Evolutionary conservation across 2,113 vertebrate genomes (phyloP).

Genomic region (Ptilorrhoa leucosticta): DNA sequence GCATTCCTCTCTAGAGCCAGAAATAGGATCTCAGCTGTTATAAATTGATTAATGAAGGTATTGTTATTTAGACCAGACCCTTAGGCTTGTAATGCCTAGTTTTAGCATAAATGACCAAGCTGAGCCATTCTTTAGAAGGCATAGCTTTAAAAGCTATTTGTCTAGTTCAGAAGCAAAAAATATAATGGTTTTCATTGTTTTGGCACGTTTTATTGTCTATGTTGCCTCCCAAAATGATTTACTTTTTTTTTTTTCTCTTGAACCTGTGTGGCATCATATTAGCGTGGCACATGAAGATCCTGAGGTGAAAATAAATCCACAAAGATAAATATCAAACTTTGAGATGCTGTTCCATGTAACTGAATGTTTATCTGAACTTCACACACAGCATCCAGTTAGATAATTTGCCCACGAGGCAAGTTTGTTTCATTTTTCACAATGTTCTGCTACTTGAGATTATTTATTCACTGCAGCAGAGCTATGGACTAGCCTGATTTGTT

Average conservation of each 20-base stretch:
- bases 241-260: not conserved
- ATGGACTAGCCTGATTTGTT: conserved; percentile 22
- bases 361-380: conserved; percentile 38
- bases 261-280: conserved; percentile 8
- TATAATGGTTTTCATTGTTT: not conserved
- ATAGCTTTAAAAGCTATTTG: conserved; percentile 13
- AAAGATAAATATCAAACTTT: conserved; percentile 40
- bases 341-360: conserved; percentile 11
- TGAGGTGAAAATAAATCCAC: conserved; percentile 55
- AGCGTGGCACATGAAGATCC: conserved; percentile 21
- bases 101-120: conserved; percentile 32
- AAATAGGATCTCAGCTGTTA: conserved; percentile 29
- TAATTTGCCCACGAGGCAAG: conserved; percentile 49
- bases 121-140: not conserved
- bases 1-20: conserved; percentile 20
- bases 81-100: conserved; percentile 14
- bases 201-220: not conserved
- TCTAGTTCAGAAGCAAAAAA: conserved; percentile 23
- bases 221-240: not conserved
- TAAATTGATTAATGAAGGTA: conserved; percentile 43
- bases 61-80: conserved; percentile 43
- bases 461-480: conserved; percentile 54
- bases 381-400: conserved; percentile 38
- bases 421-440: conserved; percentile 36
- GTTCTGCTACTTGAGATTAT: conserved; percentile 56